Conservation (phyloP, 2,888 invertebrate genomes). For the Cheilosia vernalis region DNA sequence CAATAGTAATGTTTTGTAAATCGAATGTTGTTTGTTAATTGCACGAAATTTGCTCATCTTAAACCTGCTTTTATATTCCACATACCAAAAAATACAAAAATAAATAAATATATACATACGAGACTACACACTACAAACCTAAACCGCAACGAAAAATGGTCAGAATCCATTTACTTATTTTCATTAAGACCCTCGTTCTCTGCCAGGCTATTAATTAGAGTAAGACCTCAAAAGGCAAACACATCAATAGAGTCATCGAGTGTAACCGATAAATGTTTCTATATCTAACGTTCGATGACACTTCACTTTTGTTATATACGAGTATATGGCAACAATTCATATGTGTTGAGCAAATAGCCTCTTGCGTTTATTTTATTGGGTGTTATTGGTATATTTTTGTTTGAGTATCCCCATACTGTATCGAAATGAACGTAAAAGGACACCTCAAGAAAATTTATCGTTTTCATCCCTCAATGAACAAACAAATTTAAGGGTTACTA, state of each 20-base stretch:
- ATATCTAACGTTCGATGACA: slow-evolving; percentile 49
- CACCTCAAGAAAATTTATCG: slow-evolving; percentile 72
- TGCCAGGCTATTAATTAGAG: slow-evolving; percentile 62
- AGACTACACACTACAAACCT: neutral
- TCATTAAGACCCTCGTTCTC: slow-evolving; percentile 36
- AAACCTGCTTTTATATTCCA: too few species aligned
- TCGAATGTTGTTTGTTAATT: too few species aligned
- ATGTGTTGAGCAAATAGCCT: slow-evolving; percentile 35
- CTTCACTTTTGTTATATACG: slow-evolving; percentile 30
- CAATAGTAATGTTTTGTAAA: too few species aligned
- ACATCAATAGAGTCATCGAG: slow-evolving; percentile 55
- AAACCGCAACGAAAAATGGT: slow-evolving; percentile 2
- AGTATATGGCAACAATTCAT: slow-evolving; percentile 2
- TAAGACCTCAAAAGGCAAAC: slow-evolving; percentile 60
- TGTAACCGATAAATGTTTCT: slow-evolving; percentile 44
- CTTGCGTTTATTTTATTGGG: slow-evolving; percentile 8
- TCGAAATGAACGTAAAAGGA: slow-evolving; percentile 63
- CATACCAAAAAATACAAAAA: too few species aligned
- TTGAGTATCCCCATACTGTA: slow-evolving; percentile 31
- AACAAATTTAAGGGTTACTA: slow-evolving; percentile 72
- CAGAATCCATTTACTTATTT: slow-evolving; percentile 33
- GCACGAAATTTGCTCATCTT: too few species aligned
- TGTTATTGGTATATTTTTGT: slow-evolving; percentile 11
- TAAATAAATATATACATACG: too few species aligned
- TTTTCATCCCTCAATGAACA: slow-evolving; percentile 74